phyloP scores from a whole-genome alignment of 2,797 vertebrate species.

The Tolypeutes matacus region DNA sequence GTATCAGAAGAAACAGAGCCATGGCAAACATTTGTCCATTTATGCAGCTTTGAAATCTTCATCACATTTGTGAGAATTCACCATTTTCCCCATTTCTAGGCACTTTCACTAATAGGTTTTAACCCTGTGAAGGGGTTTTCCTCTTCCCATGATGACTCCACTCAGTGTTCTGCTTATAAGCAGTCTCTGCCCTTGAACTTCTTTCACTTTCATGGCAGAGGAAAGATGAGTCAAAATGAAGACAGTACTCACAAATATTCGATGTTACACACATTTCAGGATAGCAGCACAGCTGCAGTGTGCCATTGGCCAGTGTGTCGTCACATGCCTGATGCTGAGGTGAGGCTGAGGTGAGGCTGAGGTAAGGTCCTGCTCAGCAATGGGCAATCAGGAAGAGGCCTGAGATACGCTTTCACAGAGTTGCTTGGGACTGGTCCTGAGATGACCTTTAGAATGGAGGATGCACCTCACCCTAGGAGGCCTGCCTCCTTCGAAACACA shows the following conservation, averaged over 20 bases:
- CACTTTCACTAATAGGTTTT: neutral
- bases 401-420: neutral
- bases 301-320: neutral
- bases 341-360: too few species aligned
- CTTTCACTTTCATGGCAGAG: neutral
- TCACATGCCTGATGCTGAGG: neutral
- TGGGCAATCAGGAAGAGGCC: neutral
- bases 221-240: neutral
- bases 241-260: neutral
- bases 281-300: neutral
- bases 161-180: neutral
- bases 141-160: rapidly evolving
- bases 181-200: neutral
- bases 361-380: neutral
- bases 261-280: neutral
- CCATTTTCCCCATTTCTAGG: neutral
- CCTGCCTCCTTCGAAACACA: neutral
- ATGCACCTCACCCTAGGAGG: neutral
- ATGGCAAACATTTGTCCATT: neutral
- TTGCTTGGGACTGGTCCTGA: neutral
- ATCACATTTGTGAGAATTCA: conserved; percentile 41
- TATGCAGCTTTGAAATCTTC: neutral
- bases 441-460: neutral
- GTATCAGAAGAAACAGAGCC: neutral
- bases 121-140: neutral